phyloP scores from a whole-genome alignment of 1,140 invertebrate genomes.

The Cherax quadricarinatus region DNA sequence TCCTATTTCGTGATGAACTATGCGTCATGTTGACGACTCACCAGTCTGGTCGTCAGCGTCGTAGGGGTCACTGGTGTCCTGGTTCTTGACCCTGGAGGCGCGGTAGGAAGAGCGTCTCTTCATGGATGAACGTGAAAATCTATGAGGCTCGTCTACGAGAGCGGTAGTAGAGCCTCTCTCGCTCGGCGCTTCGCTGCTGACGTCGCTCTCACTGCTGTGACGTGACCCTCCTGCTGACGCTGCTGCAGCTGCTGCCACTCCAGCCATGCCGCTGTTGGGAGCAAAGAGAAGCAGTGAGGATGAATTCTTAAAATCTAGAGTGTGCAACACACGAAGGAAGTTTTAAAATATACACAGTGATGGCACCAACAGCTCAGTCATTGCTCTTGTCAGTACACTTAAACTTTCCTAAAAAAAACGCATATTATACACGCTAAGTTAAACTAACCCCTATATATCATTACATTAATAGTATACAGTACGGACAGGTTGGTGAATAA shows the following conservation, averaged over 20 bases:
- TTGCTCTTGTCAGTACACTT: too few relatives aligned
- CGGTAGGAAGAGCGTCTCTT: slow-evolving; percentile 73
- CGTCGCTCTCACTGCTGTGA: slow-evolving; percentile 78
- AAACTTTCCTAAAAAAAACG: too few relatives aligned
- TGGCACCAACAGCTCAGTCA: too few relatives aligned
- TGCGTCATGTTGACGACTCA: background rate
- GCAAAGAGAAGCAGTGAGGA: background rate
- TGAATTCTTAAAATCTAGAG: background rate
- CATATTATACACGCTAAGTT: too few relatives aligned
- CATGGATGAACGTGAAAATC: slow-evolving; percentile 60
- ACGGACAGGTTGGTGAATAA: too few relatives aligned
- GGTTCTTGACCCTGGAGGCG: slow-evolving; percentile 72
- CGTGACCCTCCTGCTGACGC: slow-evolving; percentile 72
- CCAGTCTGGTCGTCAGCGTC: slow-evolving; percentile 60
- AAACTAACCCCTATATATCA: too few relatives aligned
- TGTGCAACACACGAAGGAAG: too few relatives aligned
- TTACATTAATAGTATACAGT: too few relatives aligned
- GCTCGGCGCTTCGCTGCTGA: slow-evolving; percentile 78
- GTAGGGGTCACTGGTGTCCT: slow-evolving; percentile 32
- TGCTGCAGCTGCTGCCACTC: background rate
- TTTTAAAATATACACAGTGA: too few relatives aligned
- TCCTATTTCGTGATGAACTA: too few relatives aligned
- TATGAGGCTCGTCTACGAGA: slow-evolving; percentile 74
- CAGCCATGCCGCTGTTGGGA: slow-evolving; percentile 27
- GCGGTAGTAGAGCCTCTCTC: slow-evolving; percentile 77